Base-by-base conservation (phyloP, 2,888 invertebrate species). In the Leistus spinibarbis region DNA sequence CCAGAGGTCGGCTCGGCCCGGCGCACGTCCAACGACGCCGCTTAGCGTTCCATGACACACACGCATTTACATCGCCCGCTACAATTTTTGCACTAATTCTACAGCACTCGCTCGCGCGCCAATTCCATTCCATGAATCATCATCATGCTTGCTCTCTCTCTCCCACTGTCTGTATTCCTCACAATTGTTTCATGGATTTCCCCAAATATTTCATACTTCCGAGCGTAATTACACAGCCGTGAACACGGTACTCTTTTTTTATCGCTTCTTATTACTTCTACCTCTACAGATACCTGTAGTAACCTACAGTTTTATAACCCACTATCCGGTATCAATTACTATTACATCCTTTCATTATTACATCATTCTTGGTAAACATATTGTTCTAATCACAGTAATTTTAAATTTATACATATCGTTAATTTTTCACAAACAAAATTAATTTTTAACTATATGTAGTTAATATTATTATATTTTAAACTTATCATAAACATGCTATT, bases 131-230 rank as follows among this genome's bases (percentile, higher is more conserved):
- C 27, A 64, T 64, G 64, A 64, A 22, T 54, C 71, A 71, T 64
- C 16, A 19, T 20, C 20, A 20, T 54, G 54, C 17, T 19, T 53
- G 10, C 54, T 9, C 56, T 56, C 56, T 24, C 40, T 7, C 9
- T 19, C 57, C 16, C n/a, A 13, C 57, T 57, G 17, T 19, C 57
- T 19, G 16, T 19, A 19, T 57, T 57, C 57, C 16, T 57, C 57
- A 57, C 2, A 10, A n/a, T 57, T 10, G 13, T 57, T 57, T 2
- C 16, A 60, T 54, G 64, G 71, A 64, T 54, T 67, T 73, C 40
- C 73, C 73, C 57, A 73, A 73, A 66, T 67, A 67, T 62, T 73
- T 67, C 73, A 73, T 72, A 24, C 73, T 60, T 22, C 5, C 40
- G 16, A 19, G 17, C 10, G 22, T 70, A 60, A 63, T 71, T 54